Conservation (phyloP, 2,797 vertebrate genomes). For the Falco berigora region DNA sequence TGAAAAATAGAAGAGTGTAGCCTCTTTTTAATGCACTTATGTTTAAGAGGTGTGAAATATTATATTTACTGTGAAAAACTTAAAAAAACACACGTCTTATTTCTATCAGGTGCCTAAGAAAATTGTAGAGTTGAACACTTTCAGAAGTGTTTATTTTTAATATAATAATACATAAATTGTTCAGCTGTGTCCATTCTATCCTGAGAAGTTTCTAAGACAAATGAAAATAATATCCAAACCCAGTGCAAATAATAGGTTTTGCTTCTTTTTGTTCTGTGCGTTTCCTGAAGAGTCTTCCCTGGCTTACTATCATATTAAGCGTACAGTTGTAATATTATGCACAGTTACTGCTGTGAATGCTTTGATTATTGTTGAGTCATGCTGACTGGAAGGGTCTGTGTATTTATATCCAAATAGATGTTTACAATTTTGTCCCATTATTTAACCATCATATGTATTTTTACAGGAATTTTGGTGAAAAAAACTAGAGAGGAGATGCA, state of each 20-base stretch:
- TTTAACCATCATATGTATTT: background rate
- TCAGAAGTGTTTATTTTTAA: background rate
- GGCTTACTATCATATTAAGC: background rate
- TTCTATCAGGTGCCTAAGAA: background rate
- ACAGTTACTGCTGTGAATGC: background rate
- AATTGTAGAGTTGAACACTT: background rate
- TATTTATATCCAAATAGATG: background rate
- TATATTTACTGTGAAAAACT: background rate
- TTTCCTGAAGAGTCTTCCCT: background rate
- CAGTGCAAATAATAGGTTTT: background rate
- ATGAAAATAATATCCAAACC: background rate
- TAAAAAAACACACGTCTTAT: background rate
- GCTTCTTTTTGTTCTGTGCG: background rate
- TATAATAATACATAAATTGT: background rate
- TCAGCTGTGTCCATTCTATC: background rate
- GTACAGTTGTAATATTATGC: background rate
- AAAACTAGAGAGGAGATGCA: background rate
- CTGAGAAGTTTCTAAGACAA: background rate
- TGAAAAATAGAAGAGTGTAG: background rate
- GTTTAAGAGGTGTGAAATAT: background rate
- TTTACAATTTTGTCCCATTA: background rate
- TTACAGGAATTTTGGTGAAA: background rate
- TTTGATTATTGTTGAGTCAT: background rate
- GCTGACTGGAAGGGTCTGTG: background rate
- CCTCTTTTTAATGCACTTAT: background rate